Conservation (phyloP, 2,797 vertebrate genomes). For the Phylloscopus collybita region DNA sequence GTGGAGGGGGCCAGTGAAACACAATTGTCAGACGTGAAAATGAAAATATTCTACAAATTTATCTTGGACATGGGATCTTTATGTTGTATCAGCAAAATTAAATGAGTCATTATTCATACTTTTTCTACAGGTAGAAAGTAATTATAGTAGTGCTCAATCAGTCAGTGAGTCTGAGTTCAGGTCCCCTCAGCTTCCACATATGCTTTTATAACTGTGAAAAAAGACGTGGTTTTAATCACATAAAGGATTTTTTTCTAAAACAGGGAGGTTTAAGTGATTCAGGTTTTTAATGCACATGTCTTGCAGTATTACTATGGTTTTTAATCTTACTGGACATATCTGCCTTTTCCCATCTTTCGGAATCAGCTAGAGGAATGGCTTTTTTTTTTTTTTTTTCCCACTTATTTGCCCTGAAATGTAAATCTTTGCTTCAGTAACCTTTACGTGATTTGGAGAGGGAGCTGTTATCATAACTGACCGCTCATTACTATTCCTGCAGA, state of each 20-base stretch:
- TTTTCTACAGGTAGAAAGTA: neutral
- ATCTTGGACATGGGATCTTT: neutral
- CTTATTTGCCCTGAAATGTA: neutral
- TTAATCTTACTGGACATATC: neutral
- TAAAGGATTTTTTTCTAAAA: neutral
- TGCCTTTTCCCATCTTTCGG: neutral
- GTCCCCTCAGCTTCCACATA: neutral
- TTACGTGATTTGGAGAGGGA: neutral
- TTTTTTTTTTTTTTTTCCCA: neutral
- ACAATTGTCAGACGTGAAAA: neutral
- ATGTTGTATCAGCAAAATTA: neutral
- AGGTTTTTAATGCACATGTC: neutral
- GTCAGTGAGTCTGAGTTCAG: neutral
- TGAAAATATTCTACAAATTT: neutral
- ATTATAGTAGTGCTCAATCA: neutral
- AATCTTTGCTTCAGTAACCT: neutral
- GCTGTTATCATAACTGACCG: rapidly evolving
- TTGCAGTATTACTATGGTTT: neutral
- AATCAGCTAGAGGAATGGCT: neutral
- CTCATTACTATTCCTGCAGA: neutral
- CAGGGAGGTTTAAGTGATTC: neutral
- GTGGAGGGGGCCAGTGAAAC: neutral
- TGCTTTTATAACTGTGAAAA: neutral
- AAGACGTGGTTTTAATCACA: neutral
- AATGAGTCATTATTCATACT: neutral